These are phyloP conservation scores for Sardinella longiceps DNA, from an alignment of 2,797 vertebrate species.

Conservation along the genomic window DNA sequence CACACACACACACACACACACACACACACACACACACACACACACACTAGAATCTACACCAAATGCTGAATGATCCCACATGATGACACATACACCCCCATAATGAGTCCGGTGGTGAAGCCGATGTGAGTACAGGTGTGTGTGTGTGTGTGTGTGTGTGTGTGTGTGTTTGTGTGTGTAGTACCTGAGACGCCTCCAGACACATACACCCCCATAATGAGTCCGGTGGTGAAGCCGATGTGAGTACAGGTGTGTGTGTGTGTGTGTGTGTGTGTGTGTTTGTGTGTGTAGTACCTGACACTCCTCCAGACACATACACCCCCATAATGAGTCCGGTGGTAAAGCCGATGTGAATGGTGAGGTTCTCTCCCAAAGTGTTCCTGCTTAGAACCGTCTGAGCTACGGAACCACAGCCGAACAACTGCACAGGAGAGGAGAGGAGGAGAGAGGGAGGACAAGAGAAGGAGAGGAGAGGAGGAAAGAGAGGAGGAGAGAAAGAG, in stretches of 20 bases:
- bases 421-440: conserved; percentile 63
- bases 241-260: conserved; percentile 59
- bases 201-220: conserved; percentile 86
- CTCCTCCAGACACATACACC: conserved; percentile 84
- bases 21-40: no score
- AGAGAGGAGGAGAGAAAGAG: neutral
- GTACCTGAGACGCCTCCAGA: conserved; percentile 91
- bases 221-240: conserved; percentile 88
- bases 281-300: conserved; percentile 82
- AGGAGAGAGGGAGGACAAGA: neutral
- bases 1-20: no score
- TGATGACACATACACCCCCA: conserved; percentile 88
- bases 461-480: neutral
- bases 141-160: neutral
- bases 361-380: conserved; percentile 78
- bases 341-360: conserved; percentile 86
- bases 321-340: conserved; percentile 87
- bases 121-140: conserved; percentile 83
- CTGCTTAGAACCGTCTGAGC: conserved; percentile 90
- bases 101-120: conserved; percentile 87
- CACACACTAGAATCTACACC: no score
- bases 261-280: neutral
- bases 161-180: no score
- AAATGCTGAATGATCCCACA: no score
- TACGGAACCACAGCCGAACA: conserved; percentile 88